Conservation (phyloP, 2,113 vertebrate species). For the Xyliphius kryptos region DNA sequence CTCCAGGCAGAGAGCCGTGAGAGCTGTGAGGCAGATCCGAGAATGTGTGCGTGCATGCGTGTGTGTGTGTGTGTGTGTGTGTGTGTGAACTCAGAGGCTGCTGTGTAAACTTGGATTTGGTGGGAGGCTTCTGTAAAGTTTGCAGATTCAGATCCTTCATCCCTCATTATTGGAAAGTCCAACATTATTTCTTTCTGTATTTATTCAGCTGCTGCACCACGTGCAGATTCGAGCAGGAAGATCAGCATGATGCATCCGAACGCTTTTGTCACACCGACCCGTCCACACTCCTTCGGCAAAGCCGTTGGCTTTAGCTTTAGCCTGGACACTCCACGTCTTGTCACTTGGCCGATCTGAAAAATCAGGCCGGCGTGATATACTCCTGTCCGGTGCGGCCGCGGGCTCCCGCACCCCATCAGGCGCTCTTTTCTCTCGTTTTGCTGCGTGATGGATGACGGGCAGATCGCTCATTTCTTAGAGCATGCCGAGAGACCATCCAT, state of each 20-base stretch:
- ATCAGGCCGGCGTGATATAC: conserved; percentile 42
- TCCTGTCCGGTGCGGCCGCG: background rate
- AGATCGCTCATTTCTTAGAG: conserved; percentile 46
- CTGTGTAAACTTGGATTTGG: conserved; percentile 35
- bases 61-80: background rate
- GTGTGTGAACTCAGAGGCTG: background rate
- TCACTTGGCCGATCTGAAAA: conserved; percentile 45
- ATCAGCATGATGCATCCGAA: too few relatives aligned
- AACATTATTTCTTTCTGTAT: too few relatives aligned
- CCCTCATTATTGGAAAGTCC: conserved; percentile 9
- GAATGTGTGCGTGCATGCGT: background rate
- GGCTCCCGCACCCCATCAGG: conserved; percentile 4
- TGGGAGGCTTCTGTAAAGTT: conserved; percentile 16
- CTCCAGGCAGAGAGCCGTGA: too few relatives aligned
- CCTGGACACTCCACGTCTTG: conserved; percentile 36
- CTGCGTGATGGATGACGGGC: conserved; percentile 41
- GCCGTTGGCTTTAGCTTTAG: conserved; percentile 21
- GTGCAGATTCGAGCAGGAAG: too few relatives aligned
- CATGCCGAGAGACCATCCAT: conserved; percentile 37
- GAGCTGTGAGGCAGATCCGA: too few relatives aligned
- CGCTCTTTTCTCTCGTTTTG: conserved; percentile 39
- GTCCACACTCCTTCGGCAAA: too few relatives aligned
- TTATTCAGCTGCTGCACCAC: too few relatives aligned
- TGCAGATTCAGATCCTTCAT: conserved; percentile 31
- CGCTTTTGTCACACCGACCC: too few relatives aligned